These are phyloP conservation scores for Schizopygopsis pylzovi DNA, from an alignment of 2,797 vertebrate species.

Conservation along the genomic window DNA sequence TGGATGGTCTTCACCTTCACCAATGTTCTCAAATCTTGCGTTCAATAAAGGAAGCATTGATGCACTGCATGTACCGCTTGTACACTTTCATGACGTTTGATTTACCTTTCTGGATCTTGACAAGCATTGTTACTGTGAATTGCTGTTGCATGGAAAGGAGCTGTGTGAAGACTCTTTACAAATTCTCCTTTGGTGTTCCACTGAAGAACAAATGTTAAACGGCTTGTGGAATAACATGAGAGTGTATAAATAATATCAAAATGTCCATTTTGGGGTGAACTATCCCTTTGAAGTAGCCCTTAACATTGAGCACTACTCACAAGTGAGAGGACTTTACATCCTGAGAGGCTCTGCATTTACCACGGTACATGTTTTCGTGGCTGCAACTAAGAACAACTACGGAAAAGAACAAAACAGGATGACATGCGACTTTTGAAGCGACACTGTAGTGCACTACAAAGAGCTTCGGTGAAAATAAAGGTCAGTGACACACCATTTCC, in stretches of 20 bases:
- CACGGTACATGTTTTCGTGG: background rate
- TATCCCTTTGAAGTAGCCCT: constrained; percentile 20
- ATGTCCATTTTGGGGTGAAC: background rate
- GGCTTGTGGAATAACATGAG: background rate
- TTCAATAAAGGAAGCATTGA: background rate
- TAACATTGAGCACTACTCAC: constrained; percentile 22
- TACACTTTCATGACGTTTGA: background rate
- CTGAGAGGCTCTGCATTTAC: constrained; percentile 3
- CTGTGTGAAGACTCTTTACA: background rate
- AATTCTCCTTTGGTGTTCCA: background rate
- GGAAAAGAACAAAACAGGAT: background rate
- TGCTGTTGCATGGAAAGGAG: background rate
- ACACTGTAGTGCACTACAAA: constrained; percentile 23
- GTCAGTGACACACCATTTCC: constrained; percentile 26
- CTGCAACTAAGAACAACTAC: background rate
- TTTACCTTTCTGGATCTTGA: background rate
- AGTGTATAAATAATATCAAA: background rate
- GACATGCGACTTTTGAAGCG: constrained; percentile 4
- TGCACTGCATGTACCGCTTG: background rate
- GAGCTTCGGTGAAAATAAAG: constrained; percentile 21
- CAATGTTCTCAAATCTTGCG: background rate
- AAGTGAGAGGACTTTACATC: constrained; percentile 1
- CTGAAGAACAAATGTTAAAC: background rate
- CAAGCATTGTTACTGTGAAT: background rate
- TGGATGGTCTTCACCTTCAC: background rate